Base-by-base conservation (phyloP, 2,113 vertebrate genomes). In the Sorex fumeus region DNA sequence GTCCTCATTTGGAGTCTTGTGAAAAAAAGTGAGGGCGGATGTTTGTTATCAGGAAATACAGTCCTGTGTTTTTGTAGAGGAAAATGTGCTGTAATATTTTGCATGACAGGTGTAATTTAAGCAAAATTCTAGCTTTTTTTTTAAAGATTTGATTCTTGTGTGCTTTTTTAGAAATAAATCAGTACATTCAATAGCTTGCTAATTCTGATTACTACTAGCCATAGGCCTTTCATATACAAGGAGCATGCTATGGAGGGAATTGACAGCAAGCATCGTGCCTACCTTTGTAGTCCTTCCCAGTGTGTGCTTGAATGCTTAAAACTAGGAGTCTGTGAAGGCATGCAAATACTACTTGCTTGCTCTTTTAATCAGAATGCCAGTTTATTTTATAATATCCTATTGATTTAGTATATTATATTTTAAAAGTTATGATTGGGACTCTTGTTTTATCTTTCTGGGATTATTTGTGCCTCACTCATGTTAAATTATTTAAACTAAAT, bases 121-220 rank as follows among this genome's bases (percentile, higher is more conserved):
- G 8, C 13, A 45, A 15, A 36, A 2, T 23, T 4, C 25, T 81
- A 69, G 16, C 2, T 64, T 50, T 12, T 72, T 88, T 86, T 89
- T 72, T 93, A 83, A 84, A 94, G 60, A 62, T 92, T 67, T 94
- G 0, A 0, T 96, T 96, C 93, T 76, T 87, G 45, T 80, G 77
- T 95, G 87, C 64, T 95, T 69, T 93, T 94, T 85, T 2, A 94
- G 64, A 62, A 34, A 23, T 74, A 78, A 88, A 78, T 11, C 50
- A 36, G 53, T 82, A 34, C 9, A 50, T 81, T 88, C 40, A 62
- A 0, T 71, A 64, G 69, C 30, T 88, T 16, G 30, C 27, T 72
- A 47, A 77, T 81, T 86, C 53, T 64, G 57, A n/a, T 36, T 75
- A 53, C 12, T 69, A 6, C 8, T 60, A 40, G 32, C 50, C 71